Conservation (phyloP, 2,888 invertebrate genomes). For the Aplocera efformata region DNA sequence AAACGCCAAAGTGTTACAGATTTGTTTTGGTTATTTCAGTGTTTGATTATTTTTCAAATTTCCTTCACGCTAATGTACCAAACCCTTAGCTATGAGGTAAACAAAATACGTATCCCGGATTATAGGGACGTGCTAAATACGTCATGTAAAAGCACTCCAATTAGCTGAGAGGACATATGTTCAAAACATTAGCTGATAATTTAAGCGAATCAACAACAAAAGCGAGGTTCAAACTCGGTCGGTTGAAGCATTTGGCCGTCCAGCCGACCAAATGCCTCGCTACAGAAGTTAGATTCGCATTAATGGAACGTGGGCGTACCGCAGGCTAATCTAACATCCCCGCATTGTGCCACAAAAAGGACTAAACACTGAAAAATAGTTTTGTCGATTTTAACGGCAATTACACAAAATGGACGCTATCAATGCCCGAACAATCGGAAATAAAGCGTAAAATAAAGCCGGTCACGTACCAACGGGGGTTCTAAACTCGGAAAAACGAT, state of each 20-base stretch:
- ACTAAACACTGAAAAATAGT: constrained; percentile 68
- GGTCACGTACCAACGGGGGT: constrained; percentile 60
- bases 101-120: too few species aligned
- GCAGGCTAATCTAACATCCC: constrained; percentile 57
- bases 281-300: constrained; percentile 70
- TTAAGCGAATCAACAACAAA: constrained; percentile 55
- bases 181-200: constrained; percentile 47
- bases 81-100: too few species aligned
- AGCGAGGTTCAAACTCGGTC: constrained; percentile 50
- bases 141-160: constrained; percentile 27
- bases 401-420: constrained; percentile 70
- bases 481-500: constrained; percentile 61
- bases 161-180: constrained; percentile 46
- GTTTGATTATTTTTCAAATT: too few species aligned
- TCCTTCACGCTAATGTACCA: too few species aligned
- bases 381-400: constrained; percentile 64
- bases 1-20: too few species aligned
- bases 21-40: too few species aligned
- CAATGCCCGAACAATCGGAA: constrained; percentile 52
- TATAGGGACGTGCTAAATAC: constrained; percentile 1
- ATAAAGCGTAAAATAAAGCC: constrained; percentile 63
- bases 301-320: constrained; percentile 68
- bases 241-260: too few species aligned
- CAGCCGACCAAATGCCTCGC: constrained; percentile 46
- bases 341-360: constrained; percentile 59